Base-by-base conservation (phyloP, 2,797 vertebrate genomes). In the Notolepis coatsorum region DNA sequence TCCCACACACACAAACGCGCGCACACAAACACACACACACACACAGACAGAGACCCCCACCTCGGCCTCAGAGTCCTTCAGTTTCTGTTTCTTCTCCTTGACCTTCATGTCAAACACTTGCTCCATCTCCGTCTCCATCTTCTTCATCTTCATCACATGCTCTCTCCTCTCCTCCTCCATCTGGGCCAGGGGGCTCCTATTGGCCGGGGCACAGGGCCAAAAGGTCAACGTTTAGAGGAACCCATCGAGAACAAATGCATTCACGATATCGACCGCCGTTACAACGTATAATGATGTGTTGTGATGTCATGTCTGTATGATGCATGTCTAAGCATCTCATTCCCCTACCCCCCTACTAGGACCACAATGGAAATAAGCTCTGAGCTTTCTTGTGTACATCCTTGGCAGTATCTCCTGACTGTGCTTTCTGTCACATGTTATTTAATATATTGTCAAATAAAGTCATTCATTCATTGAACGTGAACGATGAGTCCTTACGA, bases 101-200 rank as follows among this genome's bases (percentile, higher is more conserved):
- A 94, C 92, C 79, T 94, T 94, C 92, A 94, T 93, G 54, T 94
- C 93, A 67, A 94, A 94, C 28, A 94, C 93, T 20, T 93, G 93
- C 33, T 94, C 93, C 93, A 94, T 94, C 52, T 94, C 93, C 0
- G 87, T 91, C 83, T 94, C 93, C 93, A 94, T 94, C 77, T 94
- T 94, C 73, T 93, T 94, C 93, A 94, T 94, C 51, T 94, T 94
- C 86, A 88, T 90, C 61, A 93, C 91, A 0, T 94, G 93, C 61
- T 93, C 93, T 49, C 91, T 70, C 61, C 92, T 79, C 73, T 94
- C 93, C 73, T 94, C 93, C 81, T 94, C 93, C 92, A 93, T 94
- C 85, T 94, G 91, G 8, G 93, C 92, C 68, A 93, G 71, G 0
- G 93, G 93, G 65, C 93, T 94, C 87, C 92, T 94, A 66, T 12